Conservation (phyloP, 35 echinoderm and acorn worm species). For the Apostichopus californicus region DNA sequence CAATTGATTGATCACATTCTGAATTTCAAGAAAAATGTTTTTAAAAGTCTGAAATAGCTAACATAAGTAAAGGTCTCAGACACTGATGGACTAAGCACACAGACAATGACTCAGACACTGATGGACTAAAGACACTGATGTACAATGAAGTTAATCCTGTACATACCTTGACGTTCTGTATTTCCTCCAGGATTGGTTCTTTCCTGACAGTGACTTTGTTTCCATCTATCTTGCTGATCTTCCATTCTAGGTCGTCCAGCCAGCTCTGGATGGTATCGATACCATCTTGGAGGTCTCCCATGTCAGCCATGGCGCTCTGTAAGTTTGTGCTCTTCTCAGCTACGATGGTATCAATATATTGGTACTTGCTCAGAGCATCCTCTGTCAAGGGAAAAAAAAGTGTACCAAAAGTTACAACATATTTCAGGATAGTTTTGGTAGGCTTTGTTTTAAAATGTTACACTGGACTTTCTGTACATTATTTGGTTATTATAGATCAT, state of each 20-base stretch:
- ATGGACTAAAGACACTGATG: too few species aligned
- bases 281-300: constrained; percentile 77
- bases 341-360: constrained; percentile 70
- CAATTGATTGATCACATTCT: too few species aligned
- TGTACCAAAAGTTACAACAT: neutral
- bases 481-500: too few species aligned
- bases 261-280: constrained; percentile 76
- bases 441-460: too few species aligned
- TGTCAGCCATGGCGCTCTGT: constrained; percentile 83
- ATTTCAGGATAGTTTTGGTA: too few species aligned
- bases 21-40: too few species aligned
- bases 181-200: constrained; percentile 95
- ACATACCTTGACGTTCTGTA: constrained; percentile 91
- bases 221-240: constrained; percentile 71
- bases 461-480: too few species aligned
- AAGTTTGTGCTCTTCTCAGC: constrained; percentile 62
- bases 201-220: constrained; percentile 85
- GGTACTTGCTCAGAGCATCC: constrained; percentile 75
- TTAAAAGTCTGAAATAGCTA: too few species aligned
- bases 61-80: too few species aligned
- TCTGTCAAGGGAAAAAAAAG: constrained; percentile 50
- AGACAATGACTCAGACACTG: too few species aligned
- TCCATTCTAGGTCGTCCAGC: constrained; percentile 87
- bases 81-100: too few species aligned
- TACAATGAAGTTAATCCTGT: too few species aligned